Base-by-base conservation (phyloP, 2,888 invertebrate species). In the Oscheius sp. region DNA sequence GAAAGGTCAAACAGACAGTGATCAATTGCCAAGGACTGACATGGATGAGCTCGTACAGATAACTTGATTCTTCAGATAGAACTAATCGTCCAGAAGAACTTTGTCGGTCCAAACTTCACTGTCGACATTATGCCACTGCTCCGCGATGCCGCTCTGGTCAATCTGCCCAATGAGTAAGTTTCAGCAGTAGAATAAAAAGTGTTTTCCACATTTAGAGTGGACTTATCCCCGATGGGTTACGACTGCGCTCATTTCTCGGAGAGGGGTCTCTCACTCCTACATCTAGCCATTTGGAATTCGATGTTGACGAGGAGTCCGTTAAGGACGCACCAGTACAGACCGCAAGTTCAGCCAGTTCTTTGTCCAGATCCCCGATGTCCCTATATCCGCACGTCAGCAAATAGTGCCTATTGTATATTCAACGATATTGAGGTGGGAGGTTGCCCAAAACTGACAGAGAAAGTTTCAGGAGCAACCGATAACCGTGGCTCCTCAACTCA, bases 211-310 rank as follows among this genome's bases (percentile, higher is more conserved):
- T 78, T 35, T 63, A 84, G 84, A 35, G 75, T 76, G 21, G 84
- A 84, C 47, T 70, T 84, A 57, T 79, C 79, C 48, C 75, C 77
- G 32, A 78, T 84, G 47, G 84, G 82, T 37, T 84, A 81, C 63
- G 84, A 84, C 59, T 84, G 84, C 73, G 81, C 84, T 51, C 84
- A 84, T 59, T 84, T 82, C 71, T 81, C 81, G 9, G 82, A 82
- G 33, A 74, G 82, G 3, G 84, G 84, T 7, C 75, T 84, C 3
- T 84, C 84, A 2, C 71, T 81, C 9, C 75, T 84, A 10, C 84
- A 84, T 75, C 55, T 75, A 29, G 74, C 76, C 10, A 74, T 81
- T 50, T 84, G 81, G 82, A 81, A 82, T 57, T 73, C 79, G 4
- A 65, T 84, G 5, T 70, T 84, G 70, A 84, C 79, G 5, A 70